Base-by-base conservation (phyloP, 2,888 invertebrate genomes). In the Tetranychus piercei region DNA sequence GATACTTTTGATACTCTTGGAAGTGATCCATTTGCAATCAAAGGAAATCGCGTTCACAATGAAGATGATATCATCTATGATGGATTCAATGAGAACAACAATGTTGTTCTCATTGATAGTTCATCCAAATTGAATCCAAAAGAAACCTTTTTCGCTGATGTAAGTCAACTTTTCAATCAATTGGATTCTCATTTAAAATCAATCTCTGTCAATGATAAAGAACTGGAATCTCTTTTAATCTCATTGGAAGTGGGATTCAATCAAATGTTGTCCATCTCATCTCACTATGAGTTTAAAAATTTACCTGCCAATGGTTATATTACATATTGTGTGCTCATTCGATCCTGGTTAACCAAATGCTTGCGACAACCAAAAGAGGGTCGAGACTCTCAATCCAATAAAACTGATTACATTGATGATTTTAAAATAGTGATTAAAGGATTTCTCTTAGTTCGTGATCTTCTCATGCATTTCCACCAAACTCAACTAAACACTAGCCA, bases 271-370 rank as follows among this genome's bases (percentile, higher is more conserved):
- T 20, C 11, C 11, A 69, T 22, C 11, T 44, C 72, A 0, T 11
- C 34, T 20, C 20, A 43, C 8, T 72, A 44, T 45, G 72, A 72
- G 18, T 72, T 92, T 82, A 86, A 86, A 73, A 83, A 86, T 55
- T 89, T 72, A n/a, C 72, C 91, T 0, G 94, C 92, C 0, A 97
- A 97, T 84, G 97, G 97, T 0, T 95, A 92, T 82, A 86, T 96
- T 77, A 95, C 94, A 6, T 23, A 69, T 22, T 69, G 69, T 23
- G 22, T 69, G 5, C 34, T 69, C 6, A 4, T 69, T 6, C 20
- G 69, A 20, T 20, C 20, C 34, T 69, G 20, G 20, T 69, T 69
- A 20, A 20, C 11, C 11, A 23, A 22, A 20, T 11, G 20, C 20
- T 7, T 66, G n/a, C 6, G 20, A 20, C 9, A 11, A 66, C 6